A percentile compares a stretch with the other conserved stretches of the same genome.
These are phyloP conservation scores for Paracanthobrama guichenoti DNA, from an alignment of 2,113 vertebrate genomes.

Conservation along the genomic window DNA sequence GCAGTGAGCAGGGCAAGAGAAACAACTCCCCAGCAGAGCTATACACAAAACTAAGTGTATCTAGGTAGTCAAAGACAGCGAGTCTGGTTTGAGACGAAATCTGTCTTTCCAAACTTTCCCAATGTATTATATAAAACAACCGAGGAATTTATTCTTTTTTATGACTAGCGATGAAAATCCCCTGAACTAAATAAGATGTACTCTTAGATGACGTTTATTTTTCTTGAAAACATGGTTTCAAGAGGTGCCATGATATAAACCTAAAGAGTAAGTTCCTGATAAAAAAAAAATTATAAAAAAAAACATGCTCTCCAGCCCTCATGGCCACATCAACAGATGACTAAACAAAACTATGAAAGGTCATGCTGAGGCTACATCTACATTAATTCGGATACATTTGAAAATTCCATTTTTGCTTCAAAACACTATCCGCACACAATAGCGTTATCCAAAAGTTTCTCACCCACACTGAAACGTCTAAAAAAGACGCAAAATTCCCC, in stretches of 20 bases:
- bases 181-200: not conserved
- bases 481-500: too few relatives aligned
- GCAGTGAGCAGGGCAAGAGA: not conserved
- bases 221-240: not conserved
- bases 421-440: too few relatives aligned
- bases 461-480: too few relatives aligned
- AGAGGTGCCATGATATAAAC: not conserved
- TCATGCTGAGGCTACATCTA: not conserved
- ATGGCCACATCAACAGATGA: not conserved
- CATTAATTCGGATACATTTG: too few relatives aligned
- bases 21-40: not conserved
- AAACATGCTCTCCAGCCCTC: not conserved
- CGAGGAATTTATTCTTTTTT: not conserved
- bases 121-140: constrained; percentile 8
- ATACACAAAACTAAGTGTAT: not conserved
- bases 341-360: constrained; percentile 8
- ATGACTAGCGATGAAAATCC: not conserved
- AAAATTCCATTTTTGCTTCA: too few relatives aligned
- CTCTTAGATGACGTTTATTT: not conserved
- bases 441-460: too few relatives aligned
- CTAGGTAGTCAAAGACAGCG: not conserved
- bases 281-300: not conserved
- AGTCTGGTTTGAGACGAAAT: not conserved
- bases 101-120: not conserved
- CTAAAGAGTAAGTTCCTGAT: not conserved